Conservation (phyloP, 2,888 invertebrate genomes). For the Ernsta delagoae region DNA sequence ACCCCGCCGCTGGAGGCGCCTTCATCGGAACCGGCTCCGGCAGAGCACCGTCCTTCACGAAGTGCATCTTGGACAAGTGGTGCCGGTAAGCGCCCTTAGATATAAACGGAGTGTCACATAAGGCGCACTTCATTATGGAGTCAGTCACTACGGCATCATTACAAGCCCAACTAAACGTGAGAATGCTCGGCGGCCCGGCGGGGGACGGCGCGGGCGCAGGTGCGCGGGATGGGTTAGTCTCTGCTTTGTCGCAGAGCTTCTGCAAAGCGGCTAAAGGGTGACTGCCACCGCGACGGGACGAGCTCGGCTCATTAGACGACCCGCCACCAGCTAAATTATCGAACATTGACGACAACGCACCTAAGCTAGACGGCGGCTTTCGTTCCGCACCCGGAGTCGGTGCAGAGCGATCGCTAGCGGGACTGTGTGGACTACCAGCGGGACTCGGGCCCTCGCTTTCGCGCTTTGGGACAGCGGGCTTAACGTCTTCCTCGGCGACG, state of each 20-base stretch:
- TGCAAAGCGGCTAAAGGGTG: slow-evolving; percentile 98
- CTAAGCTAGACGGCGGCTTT: too few relatives aligned
- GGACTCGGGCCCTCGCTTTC: too few relatives aligned
- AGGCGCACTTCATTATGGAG: slow-evolving; percentile 96
- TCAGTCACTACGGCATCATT: slow-evolving; percentile 96
- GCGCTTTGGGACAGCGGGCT: too few relatives aligned
- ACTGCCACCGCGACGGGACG: slow-evolving; percentile 88
- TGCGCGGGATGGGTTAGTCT: slow-evolving; percentile 88
- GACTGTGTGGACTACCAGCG: too few relatives aligned
- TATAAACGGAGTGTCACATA: slow-evolving; percentile 97
- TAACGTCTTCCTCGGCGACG: too few relatives aligned
- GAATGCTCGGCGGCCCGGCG: slow-evolving; percentile 91
- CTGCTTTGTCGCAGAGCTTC: slow-evolving; percentile 98
- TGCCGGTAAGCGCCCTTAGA: slow-evolving; percentile 98
- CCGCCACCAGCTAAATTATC: slow-evolving; percentile 90
- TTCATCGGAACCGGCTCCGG: slow-evolving; percentile 90
- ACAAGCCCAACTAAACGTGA: slow-evolving; percentile 97
- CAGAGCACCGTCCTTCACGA: slow-evolving; percentile 95
- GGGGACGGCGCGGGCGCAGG: slow-evolving; percentile 82
- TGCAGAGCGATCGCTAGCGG: too few relatives aligned
- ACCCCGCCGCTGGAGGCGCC: slow-evolving; percentile 73
- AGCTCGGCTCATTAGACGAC: slow-evolving; percentile 75
- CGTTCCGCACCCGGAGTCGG: too few relatives aligned
- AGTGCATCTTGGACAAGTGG: slow-evolving; percentile 97
- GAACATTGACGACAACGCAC: slow-evolving; percentile 93